These are phyloP conservation scores for Merodon equestris DNA, from an alignment of 2,888 invertebrate species.

Conservation along the genomic window DNA sequence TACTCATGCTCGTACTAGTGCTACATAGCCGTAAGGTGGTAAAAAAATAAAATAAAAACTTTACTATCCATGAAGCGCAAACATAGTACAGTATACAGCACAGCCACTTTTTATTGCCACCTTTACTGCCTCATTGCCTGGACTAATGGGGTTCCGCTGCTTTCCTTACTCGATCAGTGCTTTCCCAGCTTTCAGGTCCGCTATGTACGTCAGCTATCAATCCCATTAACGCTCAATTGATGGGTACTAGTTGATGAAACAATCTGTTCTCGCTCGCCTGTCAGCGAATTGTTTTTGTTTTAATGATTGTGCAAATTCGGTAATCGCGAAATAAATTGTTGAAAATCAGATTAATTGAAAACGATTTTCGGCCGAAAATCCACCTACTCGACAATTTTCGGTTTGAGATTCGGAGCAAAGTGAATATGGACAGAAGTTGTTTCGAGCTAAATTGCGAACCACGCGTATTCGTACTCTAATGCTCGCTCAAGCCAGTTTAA, in stretches of 20 bases:
- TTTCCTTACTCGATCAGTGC: not conserved
- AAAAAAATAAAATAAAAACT: too few species aligned
- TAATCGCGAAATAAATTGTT: conserved; percentile 43
- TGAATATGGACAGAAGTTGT: not conserved
- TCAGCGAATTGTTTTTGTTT: too few species aligned
- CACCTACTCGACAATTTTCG: conserved; percentile 26
- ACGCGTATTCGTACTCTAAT: conserved; percentile 10
- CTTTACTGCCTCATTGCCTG: too few species aligned
- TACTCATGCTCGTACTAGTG: too few species aligned
- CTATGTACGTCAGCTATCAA: not conserved
- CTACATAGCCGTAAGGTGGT: too few species aligned
- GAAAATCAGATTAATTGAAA: conserved; percentile 53
- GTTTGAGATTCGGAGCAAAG: too few species aligned
- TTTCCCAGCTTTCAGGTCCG: too few species aligned
- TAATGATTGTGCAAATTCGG: conserved; percentile 30
- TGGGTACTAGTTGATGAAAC: conserved; percentile 15
- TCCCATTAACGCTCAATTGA: conserved; percentile 38
- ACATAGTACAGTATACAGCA: too few species aligned
- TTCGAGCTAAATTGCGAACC: conserved; percentile 35
- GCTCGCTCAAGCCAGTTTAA: conserved; percentile 30
- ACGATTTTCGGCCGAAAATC: conserved; percentile 23
- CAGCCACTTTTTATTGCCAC: too few species aligned
- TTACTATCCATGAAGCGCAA: too few species aligned
- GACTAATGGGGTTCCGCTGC: too few species aligned
- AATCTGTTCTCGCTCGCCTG: not conserved